Evolutionary conservation across 2,113 vertebrate genomes (phyloP), one percentile per base, ranked within the genome.

Genomic region (Ivindomyrus marchei): DNA sequence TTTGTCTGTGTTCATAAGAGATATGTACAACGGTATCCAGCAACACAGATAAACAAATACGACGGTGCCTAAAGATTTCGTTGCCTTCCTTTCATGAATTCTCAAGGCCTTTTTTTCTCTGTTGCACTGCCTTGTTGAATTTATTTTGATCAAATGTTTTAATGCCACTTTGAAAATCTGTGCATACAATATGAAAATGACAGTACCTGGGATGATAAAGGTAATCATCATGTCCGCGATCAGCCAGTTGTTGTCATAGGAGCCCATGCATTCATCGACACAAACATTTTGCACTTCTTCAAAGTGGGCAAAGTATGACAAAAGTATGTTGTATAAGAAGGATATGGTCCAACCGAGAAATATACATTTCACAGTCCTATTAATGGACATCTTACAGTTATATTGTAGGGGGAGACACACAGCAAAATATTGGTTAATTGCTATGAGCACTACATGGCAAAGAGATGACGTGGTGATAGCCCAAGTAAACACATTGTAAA

Each of bases 381-480:
- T 58, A 24, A 66, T 87, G n/a, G 91, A 86, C 5, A 91, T 56
- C 77, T 90, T 89, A 3, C n/a, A 39, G 36, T 80, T 86, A 42
- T 90, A 91, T n/a, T 88, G 84, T 27, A 91, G 87, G 39, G 91
- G 91, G 42, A 87, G n/a, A 46, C 77, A 86, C 21, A 91, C 74
- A 74, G 91, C 91, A 58, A 90, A 42, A 53, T 49, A 90, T 56
- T 87, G 50, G 21, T 91, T 89, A 21, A 88, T 56, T 13, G 91
- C 91, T 31, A 91, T 90, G 8, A 89, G 62, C 47, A 56, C 89
- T 39, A 92, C 62, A 90, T 74, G 89, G 39, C 87, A 90, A 49
- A 92, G 52, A 53, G 91, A 92, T 0, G 62, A 50, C 3, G 42
- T 62, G 10, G 52, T 88, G 21, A 90, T 19, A 19, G 56, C n/a